Evolutionary conservation across 2,797 vertebrate genomes (phyloP), one percentile per base, ranked within the genome.

Genomic region (Tokudaia muenninki): DNA sequence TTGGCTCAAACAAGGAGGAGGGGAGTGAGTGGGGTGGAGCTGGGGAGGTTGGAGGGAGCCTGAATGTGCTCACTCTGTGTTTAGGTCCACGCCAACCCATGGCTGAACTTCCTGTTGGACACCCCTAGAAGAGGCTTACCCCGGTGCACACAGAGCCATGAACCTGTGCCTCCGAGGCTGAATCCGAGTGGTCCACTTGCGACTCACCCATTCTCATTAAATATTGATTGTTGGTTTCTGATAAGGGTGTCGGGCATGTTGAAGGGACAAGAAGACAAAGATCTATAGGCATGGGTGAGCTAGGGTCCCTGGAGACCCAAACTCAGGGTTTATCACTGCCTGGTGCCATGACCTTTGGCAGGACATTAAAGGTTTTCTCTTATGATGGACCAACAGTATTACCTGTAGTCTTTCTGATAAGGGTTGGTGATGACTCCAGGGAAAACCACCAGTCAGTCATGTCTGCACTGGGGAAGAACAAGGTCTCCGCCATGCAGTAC

Each of bases 161-260:
- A 59, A 13, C 16, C 50, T 9, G 44, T 34, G 12, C 80, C 1
- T 52, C 13, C 21, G 17, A 34, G 21, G 79, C 19, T 91, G 90
- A 96, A 72, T 31, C 74, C 0, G 0, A 3, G 4, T 4, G 57
- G 50, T 59, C 44, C 41, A 12, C 74, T 52, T 24, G 29, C 21
- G n/a, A 41, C 11, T 4, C 21, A 34, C 21, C 47, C 8, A 26
- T 26, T 72, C 37, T 47, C 79, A 96, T 94, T 97, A 98, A 97
- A 97, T 37, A 11, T 75, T 55, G 13, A 34, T 80, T 78, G 72
- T 59, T 87, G 41, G 59, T 22, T 82, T 55, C 37, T 47, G 55
- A 61, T 79, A 77, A 0, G 21, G n/a, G 31, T 84, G 82, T 91
- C 82, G 67, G 52, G 55, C 82, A 31, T 59, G 34, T 44, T 37